These are phyloP conservation scores for Tragelaphus imberbis DNA, from an alignment of 2,113 vertebrate genomes.

Conservation along the genomic window DNA sequence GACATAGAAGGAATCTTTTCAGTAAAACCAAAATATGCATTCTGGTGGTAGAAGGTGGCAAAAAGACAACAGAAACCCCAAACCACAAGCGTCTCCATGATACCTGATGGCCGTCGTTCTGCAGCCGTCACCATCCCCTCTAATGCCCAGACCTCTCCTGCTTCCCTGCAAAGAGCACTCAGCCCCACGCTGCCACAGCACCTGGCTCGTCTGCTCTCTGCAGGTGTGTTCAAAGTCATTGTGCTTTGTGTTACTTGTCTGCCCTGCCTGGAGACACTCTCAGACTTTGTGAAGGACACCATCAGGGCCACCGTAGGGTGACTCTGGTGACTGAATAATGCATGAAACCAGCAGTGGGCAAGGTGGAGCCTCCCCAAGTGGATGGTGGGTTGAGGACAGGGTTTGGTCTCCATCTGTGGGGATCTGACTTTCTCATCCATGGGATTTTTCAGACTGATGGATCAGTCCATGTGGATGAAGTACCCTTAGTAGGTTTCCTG, in stretches of 20 bases:
- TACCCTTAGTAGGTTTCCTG: neutral
- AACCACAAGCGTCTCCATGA: neutral
- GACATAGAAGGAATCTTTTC: slow-evolving; percentile 6
- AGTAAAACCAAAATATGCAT: neutral
- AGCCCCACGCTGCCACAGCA: slow-evolving; percentile 55
- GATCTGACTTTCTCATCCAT: neutral
- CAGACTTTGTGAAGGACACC: slow-evolving; percentile 66
- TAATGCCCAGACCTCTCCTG: neutral
- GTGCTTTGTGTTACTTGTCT: slow-evolving; percentile 12
- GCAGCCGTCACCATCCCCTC: neutral
- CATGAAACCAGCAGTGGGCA: slow-evolving; percentile 62
- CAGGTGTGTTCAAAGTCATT: slow-evolving; percentile 59
- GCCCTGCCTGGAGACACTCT: slow-evolving; percentile 39
- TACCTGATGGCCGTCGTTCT: neutral
- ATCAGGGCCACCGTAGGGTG: slow-evolving; percentile 41
- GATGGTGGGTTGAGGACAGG: slow-evolving; percentile 43
- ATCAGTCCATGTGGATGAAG: slow-evolving; percentile 25
- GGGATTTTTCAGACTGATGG: slow-evolving; percentile 34
- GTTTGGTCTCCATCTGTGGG: slow-evolving; percentile 51
- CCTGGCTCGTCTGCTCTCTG: slow-evolving; percentile 51
- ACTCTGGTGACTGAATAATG: slow-evolving; percentile 68
- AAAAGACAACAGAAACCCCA: neutral
- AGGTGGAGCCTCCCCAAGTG: slow-evolving; percentile 27
- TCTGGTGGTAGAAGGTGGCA: neutral
- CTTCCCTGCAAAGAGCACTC: neutral